A percentile compares a stretch with the other conserved stretches of the same genome.
These are phyloP conservation scores for Chaetodon trifascialis DNA, from an alignment of 2,113 vertebrate genomes.

Conservation along the genomic window DNA sequence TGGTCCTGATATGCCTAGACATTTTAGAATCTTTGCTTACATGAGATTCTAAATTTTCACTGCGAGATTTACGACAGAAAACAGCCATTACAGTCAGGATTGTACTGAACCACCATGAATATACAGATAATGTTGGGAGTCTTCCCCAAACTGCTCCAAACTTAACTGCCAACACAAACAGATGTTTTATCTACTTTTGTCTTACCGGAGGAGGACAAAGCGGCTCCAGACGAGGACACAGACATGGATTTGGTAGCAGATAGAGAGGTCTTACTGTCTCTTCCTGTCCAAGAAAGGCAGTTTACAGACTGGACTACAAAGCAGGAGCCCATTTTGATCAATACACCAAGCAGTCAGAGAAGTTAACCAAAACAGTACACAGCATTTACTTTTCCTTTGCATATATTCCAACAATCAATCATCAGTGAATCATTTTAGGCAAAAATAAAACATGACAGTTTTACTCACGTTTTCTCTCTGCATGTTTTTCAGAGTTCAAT, in stretches of 20 bases:
- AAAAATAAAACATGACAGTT: neutral
- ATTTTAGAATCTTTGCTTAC: too few relatives aligned
- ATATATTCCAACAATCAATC: too few relatives aligned
- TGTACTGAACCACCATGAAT: too few relatives aligned
- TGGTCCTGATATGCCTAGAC: neutral
- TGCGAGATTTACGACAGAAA: too few relatives aligned
- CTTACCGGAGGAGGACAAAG: constrained; percentile 66
- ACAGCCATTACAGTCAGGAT: too few relatives aligned
- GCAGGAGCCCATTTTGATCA: neutral
- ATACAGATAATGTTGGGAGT: too few relatives aligned
- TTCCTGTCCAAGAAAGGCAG: constrained; percentile 80
- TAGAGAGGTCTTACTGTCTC: constrained; percentile 89
- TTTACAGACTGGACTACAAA: constrained; percentile 1
- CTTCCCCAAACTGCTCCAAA: too few relatives aligned
- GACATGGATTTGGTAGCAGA: constrained; percentile 87
- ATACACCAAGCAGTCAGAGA: neutral
- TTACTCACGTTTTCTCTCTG: constrained; percentile 66
- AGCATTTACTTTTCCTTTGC: neutral
- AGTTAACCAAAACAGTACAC: too few relatives aligned
- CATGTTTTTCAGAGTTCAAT: constrained; percentile 44
- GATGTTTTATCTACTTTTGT: neutral
- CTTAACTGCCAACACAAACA: too few relatives aligned
- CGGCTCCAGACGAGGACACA: constrained; percentile 84
- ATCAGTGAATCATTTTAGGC: neutral
- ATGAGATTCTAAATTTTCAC: too few relatives aligned